Base-by-base conservation (phyloP, 2,113 vertebrate species). In the Clupea harengus region DNA sequence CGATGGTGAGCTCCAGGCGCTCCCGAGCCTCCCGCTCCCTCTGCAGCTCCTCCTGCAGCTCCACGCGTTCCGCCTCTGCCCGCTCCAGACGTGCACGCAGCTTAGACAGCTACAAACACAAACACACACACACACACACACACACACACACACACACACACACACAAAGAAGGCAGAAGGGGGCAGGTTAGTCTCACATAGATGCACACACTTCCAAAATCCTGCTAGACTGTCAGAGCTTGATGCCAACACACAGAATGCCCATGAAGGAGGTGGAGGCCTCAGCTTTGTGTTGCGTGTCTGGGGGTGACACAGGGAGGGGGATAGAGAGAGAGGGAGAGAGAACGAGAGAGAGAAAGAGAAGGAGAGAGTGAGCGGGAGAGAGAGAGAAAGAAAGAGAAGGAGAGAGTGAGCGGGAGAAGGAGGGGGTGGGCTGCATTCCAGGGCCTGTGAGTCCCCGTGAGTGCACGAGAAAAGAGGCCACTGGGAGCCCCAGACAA, bases 1-100 rank as follows among this genome's bases (percentile, higher is more conserved):
- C 92, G 87, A 99, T 98, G 90, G 97, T 97, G 93, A 95, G 91
- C 95, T 99, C 97, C 84, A 99, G 89, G 85, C 97, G 97, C 85
- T 98, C 96, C 82, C 98, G 95, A 6, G 97, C 97, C 90, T 99
- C 97, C 82, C 98, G 95, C 84, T 99, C 98, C 90, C 95, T 93
- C 72, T 96, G 95, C 91, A 99, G 95, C 86, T 99, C 97, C 82
- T 98, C 97, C 82, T 99, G 98, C 87, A 99, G 96, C 87, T 99
- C 97, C 91, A 96, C 96, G n/a, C 98, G 95, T 45, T 99, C 98
- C 0, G 96, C 95, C 93, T 99, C 98, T 0, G 97, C 97, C 0
- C 95, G 96, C 88, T 98, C 97, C 93, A 99, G 75, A 86, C 97
- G 95, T 92, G 96, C 96, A 67, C 96, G 95, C 89, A 99, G 87